Base-by-base conservation (phyloP, 2,888 invertebrate genomes). In the Galerucella calmariensis region DNA sequence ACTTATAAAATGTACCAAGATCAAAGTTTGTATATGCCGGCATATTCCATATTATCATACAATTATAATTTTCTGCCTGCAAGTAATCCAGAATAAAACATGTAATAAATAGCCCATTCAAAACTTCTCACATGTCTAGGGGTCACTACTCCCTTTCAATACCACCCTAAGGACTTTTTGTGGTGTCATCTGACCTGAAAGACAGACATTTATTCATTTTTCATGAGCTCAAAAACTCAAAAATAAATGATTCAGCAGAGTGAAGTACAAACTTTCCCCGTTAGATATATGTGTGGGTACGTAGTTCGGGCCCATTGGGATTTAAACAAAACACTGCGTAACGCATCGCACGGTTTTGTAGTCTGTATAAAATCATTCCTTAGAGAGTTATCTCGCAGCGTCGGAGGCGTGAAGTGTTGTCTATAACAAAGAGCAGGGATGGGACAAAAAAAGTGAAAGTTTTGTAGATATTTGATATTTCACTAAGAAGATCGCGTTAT, bases 311-410 rank as follows among this genome's bases (percentile, higher is more conserved):
- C 59, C 73, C 74, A n/a, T 44, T 35, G 76, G 63, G 76, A 73
- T 56, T 59, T 44, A 53, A 62, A 56, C 73, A 70, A 69, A 74
- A 74, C 74, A 73, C 69, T 77, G 67, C 76, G 77, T 80, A 76
- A 77, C 78, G 78, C 79, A 77, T 79, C 78, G n/a, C 46, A 66
- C 59, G 66, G 72, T 72, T 66, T 79, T 79, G 81, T 80, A 79
- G 78, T 75, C 78, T 75, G 79, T 79, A 76, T 78, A 76, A 76
- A 79, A 80, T 77, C 77, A 79, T 80, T 73, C 79, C 79, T 69
- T 65, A 62, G 79, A 77, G 79, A 67, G 67, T 65, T 46, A 20
- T 9, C 16, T 16, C 16, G 20, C 63, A 65, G 44, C 44, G 56
- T 56, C 56, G 56, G 8, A 56, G 8, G 20, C 20, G 6, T 10